Percentiles rank a stretch among this genome's conserved stretches.
Evolutionary conservation across 2,888 invertebrate species (phyloP).

Genomic region (Serripes groenlandicus): DNA sequence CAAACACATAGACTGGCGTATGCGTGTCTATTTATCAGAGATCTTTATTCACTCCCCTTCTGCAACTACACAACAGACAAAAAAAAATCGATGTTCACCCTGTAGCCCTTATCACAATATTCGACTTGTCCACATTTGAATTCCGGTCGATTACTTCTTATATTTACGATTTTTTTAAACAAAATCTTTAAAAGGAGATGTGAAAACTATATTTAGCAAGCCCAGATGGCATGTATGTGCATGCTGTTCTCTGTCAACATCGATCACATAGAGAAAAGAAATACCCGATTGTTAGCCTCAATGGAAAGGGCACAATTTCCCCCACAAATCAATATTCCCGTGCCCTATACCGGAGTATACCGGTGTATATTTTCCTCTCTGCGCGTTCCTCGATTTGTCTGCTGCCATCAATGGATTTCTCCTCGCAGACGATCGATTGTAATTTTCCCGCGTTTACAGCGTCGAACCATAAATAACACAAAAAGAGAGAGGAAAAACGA

Average conservation of each 20-base stretch:
- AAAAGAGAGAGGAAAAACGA: slow-evolving; percentile 1
- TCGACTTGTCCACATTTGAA: no score
- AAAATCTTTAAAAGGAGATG: no score
- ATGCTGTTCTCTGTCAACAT: no score
- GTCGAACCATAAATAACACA: slow-evolving; percentile 1
- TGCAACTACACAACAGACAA: slow-evolving; percentile 29
- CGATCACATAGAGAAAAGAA: no score
- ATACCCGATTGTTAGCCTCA: no score
- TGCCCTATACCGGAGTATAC: slow-evolving; percentile 20
- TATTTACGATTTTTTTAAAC: no score
- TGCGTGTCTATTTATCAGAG: slow-evolving; percentile 4
- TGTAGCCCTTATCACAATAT: no score
- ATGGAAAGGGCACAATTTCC: no score
- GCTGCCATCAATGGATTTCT: slow-evolving; percentile 26
- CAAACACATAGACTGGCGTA: slow-evolving; percentile 6
- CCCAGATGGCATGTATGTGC: no score
- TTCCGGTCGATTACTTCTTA: no score
- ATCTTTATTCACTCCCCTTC: slow-evolving; percentile 18
- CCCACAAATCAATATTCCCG: slow-evolving; percentile 22
- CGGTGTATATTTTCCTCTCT: slow-evolving; percentile 21
- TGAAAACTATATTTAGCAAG: no score
- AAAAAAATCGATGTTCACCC: slow-evolving; percentile 29
- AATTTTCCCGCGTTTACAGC: slow-evolving; percentile 27
- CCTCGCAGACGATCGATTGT: slow-evolving; percentile 34
- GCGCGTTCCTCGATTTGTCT: slow-evolving; percentile 5